Evolutionary conservation across 2,888 invertebrate species (phyloP).

Genomic region (Diabrotica balteata): DNA sequence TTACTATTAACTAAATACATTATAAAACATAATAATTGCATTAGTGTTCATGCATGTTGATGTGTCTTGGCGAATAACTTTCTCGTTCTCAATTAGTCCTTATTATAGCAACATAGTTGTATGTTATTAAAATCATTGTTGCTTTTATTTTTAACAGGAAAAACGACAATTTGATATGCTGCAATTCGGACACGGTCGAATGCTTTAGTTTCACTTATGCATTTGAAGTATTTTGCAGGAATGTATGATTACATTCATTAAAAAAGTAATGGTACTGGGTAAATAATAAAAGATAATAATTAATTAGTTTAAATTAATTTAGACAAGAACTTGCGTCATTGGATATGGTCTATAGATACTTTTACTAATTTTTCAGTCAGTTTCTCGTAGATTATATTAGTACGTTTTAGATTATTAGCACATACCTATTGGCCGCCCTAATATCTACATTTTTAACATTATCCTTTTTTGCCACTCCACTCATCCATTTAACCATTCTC

Average conservation of each 20-base stretch:
- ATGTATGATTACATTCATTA: background rate
- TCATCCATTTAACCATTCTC: too few species aligned
- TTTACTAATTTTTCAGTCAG: background rate
- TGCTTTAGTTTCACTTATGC: slow-evolving; percentile 8
- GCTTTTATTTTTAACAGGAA: slow-evolving; percentile 6
- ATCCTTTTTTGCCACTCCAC: too few species aligned
- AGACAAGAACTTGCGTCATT: background rate
- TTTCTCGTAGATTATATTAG: too few species aligned
- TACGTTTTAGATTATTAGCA: too few species aligned
- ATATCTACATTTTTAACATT: too few species aligned
- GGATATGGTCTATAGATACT: background rate
- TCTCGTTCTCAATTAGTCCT: slow-evolving; percentile 18
- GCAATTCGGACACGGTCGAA: slow-evolving; percentile 5
- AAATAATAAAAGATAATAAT: background rate
- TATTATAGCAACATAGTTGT: background rate
- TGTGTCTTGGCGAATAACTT: slow-evolving; percentile 5
- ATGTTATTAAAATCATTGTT: slow-evolving; percentile 12
- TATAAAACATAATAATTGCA: slow-evolving; percentile 18
- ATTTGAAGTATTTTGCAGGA: too few species aligned
- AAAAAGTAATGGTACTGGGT: background rate
- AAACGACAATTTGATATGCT: slow-evolving; percentile 12
- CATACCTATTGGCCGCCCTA: too few species aligned
- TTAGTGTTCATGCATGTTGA: slow-evolving; percentile 11
- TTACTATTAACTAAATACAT: slow-evolving; percentile 11
- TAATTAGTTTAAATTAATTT: background rate